Evolutionary conservation across 2,113 vertebrate species (phyloP), one percentile per base, ranked within the genome.

Genomic region (Delphinus delphis): DNA sequence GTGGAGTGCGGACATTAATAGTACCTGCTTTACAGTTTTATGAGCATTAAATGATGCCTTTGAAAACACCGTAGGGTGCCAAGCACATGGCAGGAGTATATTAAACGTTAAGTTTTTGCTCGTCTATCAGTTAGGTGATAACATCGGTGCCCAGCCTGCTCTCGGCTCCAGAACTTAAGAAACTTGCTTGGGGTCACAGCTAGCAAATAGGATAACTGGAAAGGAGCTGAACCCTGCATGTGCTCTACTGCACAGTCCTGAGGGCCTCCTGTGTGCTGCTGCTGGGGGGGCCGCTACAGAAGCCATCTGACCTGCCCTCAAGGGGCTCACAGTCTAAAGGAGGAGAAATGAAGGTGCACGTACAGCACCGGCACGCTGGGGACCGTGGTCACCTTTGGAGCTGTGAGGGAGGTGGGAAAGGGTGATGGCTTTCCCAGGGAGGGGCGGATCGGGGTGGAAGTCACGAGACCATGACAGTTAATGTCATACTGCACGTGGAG

Each of bases 301-400:
- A 21, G 36, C 31, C 36, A 0, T 2, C 50, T 2, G 8, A 21
- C 6, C 88, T 83, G 90, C 73, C 94, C 94, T 47, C 53, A 0
- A 60, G 53, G 63, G 26, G 90, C 74, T 62, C 97, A 93, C 68
- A 28, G 82, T 33, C 73, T 41, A 73, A 23, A 0, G 33, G 11
- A 55, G 58, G 33, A 26, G 8, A 33, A 11, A 2, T 21, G 44
- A 23, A 65, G 90, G 2, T 1, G 20, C 55, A 20, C 2, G 0
- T 2, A 33, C 3, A 2, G 36, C 38, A 41, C 41, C 11, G 11
- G 47, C 63, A 4, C 4, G 20, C 70, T 44, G 50, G 38, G 33
- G 20, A 6, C 80, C 0, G 0, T 0, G 5, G 1, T 20, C 65
- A 11, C 67, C 73, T 23, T 8, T 0, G 14, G 44, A 2, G 47